These are phyloP conservation scores for Tipula helvola DNA, from an alignment of 2,888 invertebrate species.

Conservation along the genomic window DNA sequence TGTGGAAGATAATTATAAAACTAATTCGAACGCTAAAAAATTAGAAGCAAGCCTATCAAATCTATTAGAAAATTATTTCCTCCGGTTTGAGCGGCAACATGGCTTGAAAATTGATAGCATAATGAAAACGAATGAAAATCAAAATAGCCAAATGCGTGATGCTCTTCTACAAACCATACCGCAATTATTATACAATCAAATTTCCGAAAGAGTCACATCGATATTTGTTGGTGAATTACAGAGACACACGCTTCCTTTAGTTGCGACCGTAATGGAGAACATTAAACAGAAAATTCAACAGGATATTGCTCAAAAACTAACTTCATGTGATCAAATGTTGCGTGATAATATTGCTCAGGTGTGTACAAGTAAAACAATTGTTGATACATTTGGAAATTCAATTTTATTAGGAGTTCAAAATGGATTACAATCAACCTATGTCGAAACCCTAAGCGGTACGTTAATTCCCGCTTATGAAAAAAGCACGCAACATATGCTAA, in stretches of 20 bases:
- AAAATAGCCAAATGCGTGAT: constrained; percentile 40
- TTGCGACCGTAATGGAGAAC: constrained; percentile 57
- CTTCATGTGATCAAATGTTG: constrained; percentile 58
- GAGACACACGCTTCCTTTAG: constrained; percentile 40
- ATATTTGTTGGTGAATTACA: constrained; percentile 45
- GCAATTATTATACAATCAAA: constrained; percentile 39
- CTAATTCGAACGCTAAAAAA: constrained; percentile 9
- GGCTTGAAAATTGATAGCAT: constrained; percentile 30
- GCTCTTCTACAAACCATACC: constrained; percentile 40
- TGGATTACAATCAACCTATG: constrained; percentile 62
- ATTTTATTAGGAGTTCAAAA: constrained; percentile 58
- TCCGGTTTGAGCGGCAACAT: constrained; percentile 32
- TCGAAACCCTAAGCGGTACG: constrained; percentile 60
- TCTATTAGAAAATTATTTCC: constrained; percentile 32
- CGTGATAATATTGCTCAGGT: constrained; percentile 70
- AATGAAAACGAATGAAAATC: constrained; percentile 33
- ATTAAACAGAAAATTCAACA: constrained; percentile 59
- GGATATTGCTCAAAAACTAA: constrained; percentile 59
- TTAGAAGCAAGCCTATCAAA: constrained; percentile 30
- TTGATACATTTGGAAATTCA: constrained; percentile 59
- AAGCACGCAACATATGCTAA: constrained; percentile 73
- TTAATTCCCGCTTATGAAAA: constrained; percentile 80
- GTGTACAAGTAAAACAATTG: constrained; percentile 57
- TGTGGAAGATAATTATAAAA: constrained; percentile 18
- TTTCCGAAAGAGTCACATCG: constrained; percentile 42